Base-by-base conservation (phyloP, 2,113 vertebrate genomes). In the Dasyprocta punctata region DNA sequence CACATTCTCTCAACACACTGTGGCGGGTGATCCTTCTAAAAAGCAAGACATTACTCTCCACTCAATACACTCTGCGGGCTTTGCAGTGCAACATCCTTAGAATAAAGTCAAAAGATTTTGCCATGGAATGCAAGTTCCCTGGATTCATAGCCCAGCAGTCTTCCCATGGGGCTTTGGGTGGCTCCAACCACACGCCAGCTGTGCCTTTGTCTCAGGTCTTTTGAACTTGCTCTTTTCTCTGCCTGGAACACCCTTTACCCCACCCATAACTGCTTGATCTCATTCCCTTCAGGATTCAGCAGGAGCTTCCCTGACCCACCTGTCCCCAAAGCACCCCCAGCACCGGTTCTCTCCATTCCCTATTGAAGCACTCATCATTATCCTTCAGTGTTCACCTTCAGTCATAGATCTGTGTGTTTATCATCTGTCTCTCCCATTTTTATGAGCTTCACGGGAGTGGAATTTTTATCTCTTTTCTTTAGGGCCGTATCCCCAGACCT, bases 131-230 rank as follows among this genome's bases (percentile, higher is more conserved):
- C 47, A 13, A 26, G 49, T n/a, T 85, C 41, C 63, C 56, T 14
- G 49, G 33, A 82, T 78, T 49, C 86, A 4, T 4, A 12, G 54
- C 3, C 9, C 65, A 69, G 36, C 65, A 69, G 65, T 7, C 36
- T 17, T 19, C 2, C 36, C 0, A 7, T n/a, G 1, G 2, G 56
- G 56, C 47, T 11, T 69, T 44, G 0, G 3, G 44, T 5, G 24
- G 75, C 44, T 83, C 47, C 90, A 56, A 20, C 26, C 7, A n/a
- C 1, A n/a, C 17, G 38, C 3, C 7, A 1, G 1, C 6, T 3
- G 61, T 1, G 13, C 3, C 0, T 38, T 26, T 7, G 44, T 56
- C 81, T 58, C 24, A 33, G 87, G 33, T 38, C 58, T 38, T 85
- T 88, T 26, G 92, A n/a, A 30, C 26, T 28, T 61, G 56, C n/a